Conservation (phyloP, 2,797 vertebrate species). For the Anableps anableps region DNA sequence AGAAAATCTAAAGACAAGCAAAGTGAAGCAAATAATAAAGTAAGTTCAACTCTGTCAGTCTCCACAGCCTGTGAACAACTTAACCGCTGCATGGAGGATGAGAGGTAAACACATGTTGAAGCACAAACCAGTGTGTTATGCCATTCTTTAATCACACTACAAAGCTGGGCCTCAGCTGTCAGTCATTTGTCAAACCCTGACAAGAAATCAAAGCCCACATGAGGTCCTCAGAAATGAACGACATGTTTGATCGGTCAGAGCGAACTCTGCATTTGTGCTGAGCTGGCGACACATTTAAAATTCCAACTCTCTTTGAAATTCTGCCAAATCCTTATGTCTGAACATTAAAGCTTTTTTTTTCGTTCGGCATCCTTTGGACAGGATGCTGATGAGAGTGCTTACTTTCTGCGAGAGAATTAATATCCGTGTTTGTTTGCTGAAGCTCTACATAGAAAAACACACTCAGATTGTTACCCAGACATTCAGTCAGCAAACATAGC, state of each 20-base stretch:
- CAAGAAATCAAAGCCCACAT: constrained; percentile 70
- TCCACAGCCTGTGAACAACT: neutral
- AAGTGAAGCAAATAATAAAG: constrained; percentile 13
- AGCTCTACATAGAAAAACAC: constrained; percentile 18
- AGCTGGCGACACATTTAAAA: constrained; percentile 57
- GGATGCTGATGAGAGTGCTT: constrained; percentile 48
- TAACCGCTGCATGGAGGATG: constrained; percentile 25
- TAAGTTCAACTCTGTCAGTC: neutral
- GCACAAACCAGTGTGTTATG: constrained; percentile 49
- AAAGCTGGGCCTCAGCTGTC: constrained; percentile 60
- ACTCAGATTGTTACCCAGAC: constrained; percentile 2
- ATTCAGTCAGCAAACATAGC: neutral
- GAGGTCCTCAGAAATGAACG: constrained; percentile 54
- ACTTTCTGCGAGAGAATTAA: constrained; percentile 29
- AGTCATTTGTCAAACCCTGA: constrained; percentile 62
- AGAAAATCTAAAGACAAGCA: neutral
- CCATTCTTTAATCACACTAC: constrained; percentile 56
- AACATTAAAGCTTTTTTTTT: constrained; percentile 46
- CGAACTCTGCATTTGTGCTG: constrained; percentile 50
- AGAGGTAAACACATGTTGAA: constrained; percentile 53
- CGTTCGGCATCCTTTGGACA: constrained; percentile 32
- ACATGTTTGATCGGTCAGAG: constrained; percentile 67
- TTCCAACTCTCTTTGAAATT: constrained; percentile 66
- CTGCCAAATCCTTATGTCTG: constrained; percentile 57
- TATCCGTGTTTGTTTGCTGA: constrained; percentile 32